These are phyloP conservation scores for Hypomesus transpacificus DNA, from an alignment of 2,113 vertebrate genomes.

Conservation along the genomic window DNA sequence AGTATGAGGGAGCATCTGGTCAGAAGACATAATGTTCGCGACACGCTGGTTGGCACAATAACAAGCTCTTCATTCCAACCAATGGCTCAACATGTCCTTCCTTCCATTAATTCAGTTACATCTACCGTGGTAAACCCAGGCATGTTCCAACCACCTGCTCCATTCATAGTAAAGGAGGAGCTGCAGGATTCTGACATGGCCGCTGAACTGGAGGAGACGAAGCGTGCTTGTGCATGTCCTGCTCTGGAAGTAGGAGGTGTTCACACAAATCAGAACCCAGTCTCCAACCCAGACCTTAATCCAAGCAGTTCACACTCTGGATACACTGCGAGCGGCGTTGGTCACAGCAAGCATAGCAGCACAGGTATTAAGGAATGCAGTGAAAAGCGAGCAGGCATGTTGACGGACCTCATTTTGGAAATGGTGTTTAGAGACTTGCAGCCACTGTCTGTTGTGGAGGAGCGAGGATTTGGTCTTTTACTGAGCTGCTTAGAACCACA, in stretches of 20 bases:
- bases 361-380: conserved; percentile 19
- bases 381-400: conserved; percentile 41
- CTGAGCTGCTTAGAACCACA: conserved; percentile 63
- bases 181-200: conserved; percentile 36
- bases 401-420: conserved; percentile 61
- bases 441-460: conserved; percentile 62
- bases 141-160: conserved; percentile 33
- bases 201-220: conserved; percentile 29
- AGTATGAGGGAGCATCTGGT: conserved; percentile 69
- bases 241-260: conserved; percentile 14
- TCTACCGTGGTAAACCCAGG: conserved; percentile 18
- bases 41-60: conserved; percentile 31
- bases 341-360: conserved; percentile 1
- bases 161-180: conserved; percentile 55
- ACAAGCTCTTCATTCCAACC: conserved; percentile 27
- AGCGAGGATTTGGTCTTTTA: conserved; percentile 63
- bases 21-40: conserved; percentile 63
- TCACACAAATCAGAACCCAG: conserved; percentile 15
- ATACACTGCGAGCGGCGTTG: conserved; percentile 28
- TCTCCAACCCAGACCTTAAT: conserved; percentile 31
- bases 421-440: conserved; percentile 68
- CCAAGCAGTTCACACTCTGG: conserved; percentile 20
- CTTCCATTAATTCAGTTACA: conserved; percentile 21
- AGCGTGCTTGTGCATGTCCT: conserved; percentile 30
- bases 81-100: conserved; percentile 23